Evolutionary conservation across 2,797 vertebrate species (phyloP).

Genomic region (Cryptoprocta ferox): DNA sequence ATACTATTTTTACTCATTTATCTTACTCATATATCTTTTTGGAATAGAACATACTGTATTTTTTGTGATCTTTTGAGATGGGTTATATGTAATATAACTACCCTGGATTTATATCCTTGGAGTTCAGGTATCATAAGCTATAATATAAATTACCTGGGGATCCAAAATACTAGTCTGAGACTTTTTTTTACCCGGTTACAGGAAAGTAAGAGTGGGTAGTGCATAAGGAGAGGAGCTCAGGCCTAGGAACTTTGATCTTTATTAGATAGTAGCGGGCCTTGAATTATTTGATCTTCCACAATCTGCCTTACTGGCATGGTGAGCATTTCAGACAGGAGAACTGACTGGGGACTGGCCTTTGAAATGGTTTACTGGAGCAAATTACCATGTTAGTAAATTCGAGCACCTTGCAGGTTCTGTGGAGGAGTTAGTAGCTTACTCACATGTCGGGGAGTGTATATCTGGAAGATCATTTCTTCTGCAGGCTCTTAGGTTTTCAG

Average conservation of each 20-base stretch:
- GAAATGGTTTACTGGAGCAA: neutral
- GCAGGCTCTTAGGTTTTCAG: constrained; percentile 7
- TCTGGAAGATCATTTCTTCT: neutral
- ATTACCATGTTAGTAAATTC: neutral
- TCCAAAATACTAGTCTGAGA: neutral
- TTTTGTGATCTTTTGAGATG: neutral
- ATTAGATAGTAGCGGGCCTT: neutral
- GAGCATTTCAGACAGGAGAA: neutral
- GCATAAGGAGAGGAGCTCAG: neutral
- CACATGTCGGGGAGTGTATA: neutral
- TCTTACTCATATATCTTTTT: neutral
- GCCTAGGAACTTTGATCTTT: neutral
- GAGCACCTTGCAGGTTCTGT: neutral
- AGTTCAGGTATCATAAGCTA: neutral
- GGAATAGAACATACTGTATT: neutral
- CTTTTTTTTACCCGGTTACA: neutral
- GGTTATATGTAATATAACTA: neutral
- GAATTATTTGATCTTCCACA: neutral
- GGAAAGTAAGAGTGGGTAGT: neutral
- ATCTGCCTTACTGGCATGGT: neutral
- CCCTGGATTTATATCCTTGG: neutral
- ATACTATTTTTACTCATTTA: neutral
- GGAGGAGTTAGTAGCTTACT: neutral
- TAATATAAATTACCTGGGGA: neutral
- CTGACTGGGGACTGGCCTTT: neutral